These are phyloP conservation scores for Chrysina gloriosa DNA, from an alignment of 2,888 invertebrate species.

Conservation along the genomic window DNA sequence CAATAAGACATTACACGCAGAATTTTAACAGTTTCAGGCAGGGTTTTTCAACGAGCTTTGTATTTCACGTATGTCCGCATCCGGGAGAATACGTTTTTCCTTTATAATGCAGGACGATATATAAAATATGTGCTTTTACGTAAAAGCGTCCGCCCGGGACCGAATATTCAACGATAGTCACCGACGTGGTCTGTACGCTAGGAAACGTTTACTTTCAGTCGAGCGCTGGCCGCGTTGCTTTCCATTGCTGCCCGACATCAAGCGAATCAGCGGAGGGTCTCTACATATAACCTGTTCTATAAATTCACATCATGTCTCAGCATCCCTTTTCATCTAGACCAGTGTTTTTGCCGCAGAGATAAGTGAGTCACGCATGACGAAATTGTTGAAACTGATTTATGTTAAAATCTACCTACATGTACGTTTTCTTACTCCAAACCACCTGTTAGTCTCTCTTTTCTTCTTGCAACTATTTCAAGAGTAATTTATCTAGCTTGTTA, in stretches of 20 bases:
- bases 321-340: constrained; percentile 10
- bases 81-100: constrained; percentile 15
- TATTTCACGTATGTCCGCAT: not conserved
- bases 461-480: not conserved
- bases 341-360: constrained; percentile 17
- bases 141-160: constrained; percentile 8
- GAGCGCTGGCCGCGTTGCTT: constrained; percentile 16
- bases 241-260: constrained; percentile 19
- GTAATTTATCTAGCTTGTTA: constrained; percentile 2
- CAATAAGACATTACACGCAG: too few species aligned
- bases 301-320: constrained; percentile 25
- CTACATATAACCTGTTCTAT: not conserved
- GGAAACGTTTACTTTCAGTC: constrained; percentile 19
- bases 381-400: constrained; percentile 29
- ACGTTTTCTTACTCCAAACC: constrained; percentile 12
- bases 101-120: constrained; percentile 19
- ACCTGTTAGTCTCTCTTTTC: constrained; percentile 24
- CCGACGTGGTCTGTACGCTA: constrained; percentile 8
- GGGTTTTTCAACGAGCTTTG: too few species aligned
- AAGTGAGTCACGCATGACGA: constrained; percentile 34
- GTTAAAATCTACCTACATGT: constrained; percentile 18
- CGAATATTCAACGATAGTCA: constrained; percentile 21
- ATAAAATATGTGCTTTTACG: constrained; percentile 23
- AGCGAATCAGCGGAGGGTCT: not conserved
- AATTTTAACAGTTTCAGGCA: too few species aligned